Conservation (phyloP, 2,113 vertebrate species). For the Pelobates fuscus region DNA sequence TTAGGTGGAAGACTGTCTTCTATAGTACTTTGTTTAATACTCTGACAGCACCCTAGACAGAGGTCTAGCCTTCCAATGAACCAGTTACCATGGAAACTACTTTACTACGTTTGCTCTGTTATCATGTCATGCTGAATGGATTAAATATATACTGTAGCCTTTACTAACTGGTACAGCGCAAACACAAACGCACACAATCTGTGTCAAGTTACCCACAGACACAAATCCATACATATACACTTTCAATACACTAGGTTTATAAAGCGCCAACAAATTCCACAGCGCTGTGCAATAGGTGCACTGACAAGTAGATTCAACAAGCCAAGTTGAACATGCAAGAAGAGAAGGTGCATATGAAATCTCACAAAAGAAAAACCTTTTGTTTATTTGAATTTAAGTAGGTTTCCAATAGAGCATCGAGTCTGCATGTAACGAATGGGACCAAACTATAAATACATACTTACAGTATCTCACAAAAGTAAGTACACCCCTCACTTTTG, state of each 20-base stretch:
- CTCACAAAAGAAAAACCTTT: too few species aligned
- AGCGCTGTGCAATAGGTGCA: too few species aligned
- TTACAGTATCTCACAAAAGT: too few species aligned
- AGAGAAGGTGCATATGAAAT: too few species aligned
- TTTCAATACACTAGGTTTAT: background rate
- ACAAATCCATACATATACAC: background rate
- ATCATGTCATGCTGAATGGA: conserved; percentile 56
- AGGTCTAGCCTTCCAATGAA: conserved; percentile 71
- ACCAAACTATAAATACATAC: too few species aligned
- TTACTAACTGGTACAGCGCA: background rate
- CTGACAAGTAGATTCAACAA: too few species aligned
- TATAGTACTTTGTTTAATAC: conserved; percentile 66
- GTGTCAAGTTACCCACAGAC: background rate
- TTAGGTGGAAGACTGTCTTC: conserved; percentile 79
- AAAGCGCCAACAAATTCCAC: too few species aligned
- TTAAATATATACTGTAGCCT: conserved; percentile 49
- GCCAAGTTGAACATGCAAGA: too few species aligned
- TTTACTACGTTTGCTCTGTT: conserved; percentile 63
- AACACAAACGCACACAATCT: background rate
- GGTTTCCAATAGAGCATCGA: too few species aligned
- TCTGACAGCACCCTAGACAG: conserved; percentile 75
- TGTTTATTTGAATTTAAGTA: too few species aligned
- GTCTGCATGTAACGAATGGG: too few species aligned
- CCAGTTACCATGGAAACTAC: conserved; percentile 72
- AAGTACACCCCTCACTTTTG: too few species aligned